Evolutionary conservation across 1,140 invertebrate genomes (phyloP).

Genomic region (Drosophila athabasca): DNA sequence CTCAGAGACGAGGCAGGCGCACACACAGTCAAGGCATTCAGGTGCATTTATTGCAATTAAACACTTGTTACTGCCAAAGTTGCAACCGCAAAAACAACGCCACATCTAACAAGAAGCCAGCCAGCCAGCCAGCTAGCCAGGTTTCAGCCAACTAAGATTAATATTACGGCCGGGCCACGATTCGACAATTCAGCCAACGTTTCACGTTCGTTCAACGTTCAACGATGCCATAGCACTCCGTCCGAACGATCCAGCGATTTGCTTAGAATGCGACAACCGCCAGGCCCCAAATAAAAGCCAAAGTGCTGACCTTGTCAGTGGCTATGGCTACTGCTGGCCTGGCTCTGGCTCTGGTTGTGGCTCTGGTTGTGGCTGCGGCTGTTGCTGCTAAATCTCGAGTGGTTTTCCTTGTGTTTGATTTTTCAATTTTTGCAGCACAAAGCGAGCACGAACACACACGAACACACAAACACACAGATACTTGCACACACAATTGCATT

Average conservation of each 20-base stretch:
- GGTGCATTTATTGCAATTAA: conserved; percentile 82
- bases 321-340: conserved; percentile 43
- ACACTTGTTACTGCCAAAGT: conserved; percentile 72
- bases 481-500: conserved; percentile 13
- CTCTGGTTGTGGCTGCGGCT: conserved; percentile 17
- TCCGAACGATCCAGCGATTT: conserved; percentile 21
- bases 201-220: conserved; percentile 33
- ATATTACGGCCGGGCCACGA: conserved; percentile 56
- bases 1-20: conserved; percentile 16
- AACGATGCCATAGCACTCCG: conserved; percentile 13
- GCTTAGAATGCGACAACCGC: conserved; percentile 68
- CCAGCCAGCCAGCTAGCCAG: not conserved
- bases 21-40: conserved; percentile 66
- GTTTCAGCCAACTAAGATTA: conserved; percentile 16
- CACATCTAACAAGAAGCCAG: conserved; percentile 68
- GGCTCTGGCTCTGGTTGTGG: conserved; percentile 13
- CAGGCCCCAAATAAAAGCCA: conserved; percentile 76
- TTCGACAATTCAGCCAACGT: conserved; percentile 42
- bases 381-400: conserved; percentile 58
- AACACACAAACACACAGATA: not conserved
- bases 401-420: conserved; percentile 82
- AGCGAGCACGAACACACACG: conserved; percentile 36
- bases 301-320: conserved; percentile 72
- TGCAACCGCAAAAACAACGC: conserved; percentile 59
- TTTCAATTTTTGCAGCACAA: conserved; percentile 71